Base-by-base conservation (phyloP, 2,797 vertebrate genomes). In the Schizothorax lantsangensis region DNA sequence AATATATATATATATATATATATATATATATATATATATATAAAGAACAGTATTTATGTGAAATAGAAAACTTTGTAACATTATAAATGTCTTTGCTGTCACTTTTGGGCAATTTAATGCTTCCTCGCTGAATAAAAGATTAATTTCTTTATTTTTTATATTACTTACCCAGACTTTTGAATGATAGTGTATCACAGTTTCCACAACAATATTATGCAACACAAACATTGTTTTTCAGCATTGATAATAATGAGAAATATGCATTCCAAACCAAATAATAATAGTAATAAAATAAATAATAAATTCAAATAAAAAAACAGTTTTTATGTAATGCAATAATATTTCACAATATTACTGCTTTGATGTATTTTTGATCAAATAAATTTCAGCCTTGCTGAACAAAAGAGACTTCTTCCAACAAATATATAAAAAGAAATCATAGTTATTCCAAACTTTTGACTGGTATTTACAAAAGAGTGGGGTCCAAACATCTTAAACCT, bases 71-170 rank as follows among this genome's bases (percentile, higher is more conserved):
- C 54, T 4, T 9, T 23, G 21, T 57, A 57, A 23, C 21, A 57
- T 21, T 47, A 47, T 52, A 52, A 52, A 52, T 52, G 49, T 52
- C 5, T 6, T 52, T 19, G 17, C 17, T 52, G 21, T 10, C 8
- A n/a, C 9, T 10, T 59, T n/a, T n/a, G 8, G 14, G 3, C 57
- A 59, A 59, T 57, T 57, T 3, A 57, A 57, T 57, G 54, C 2
- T 23, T 23, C 21, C 57, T n/a, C n/a, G 57, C 57, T 59, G 23
- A 59, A 59, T 59, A 59, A 10, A 59, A 59, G 0, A 59, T n/a
- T 0, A 4, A 59, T 59, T n/a, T 4, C 0, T 10, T 23, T 1
- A 0, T 23, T 23, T 52, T 23, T 4, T 10, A 59, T 59, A n/a
- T 59, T 11, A 59, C 57, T 59, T n/a, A 10, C 21, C 3, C 23